A percentile compares a stretch with the other conserved stretches of the same genome.
phyloP scores from a whole-genome alignment of 1,140 invertebrate genomes.

The Nymphalis io region DNA sequence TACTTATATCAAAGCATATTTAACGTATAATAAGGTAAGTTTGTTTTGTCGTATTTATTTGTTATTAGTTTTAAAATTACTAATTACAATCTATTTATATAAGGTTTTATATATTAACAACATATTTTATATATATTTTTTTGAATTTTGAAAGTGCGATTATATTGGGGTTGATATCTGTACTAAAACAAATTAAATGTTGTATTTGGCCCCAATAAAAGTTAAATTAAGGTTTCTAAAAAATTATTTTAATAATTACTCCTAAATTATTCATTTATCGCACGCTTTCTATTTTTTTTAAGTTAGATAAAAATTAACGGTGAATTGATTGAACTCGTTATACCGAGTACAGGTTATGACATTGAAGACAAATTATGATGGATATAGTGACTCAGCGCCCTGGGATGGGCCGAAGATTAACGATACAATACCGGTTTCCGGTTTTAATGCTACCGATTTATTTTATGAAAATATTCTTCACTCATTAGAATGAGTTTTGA shows the following conservation, averaged over 20 bases:
- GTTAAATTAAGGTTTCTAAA: too few species aligned
- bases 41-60: too few species aligned
- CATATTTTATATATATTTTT: too few species aligned
- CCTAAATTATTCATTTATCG: background rate
- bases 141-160: too few species aligned
- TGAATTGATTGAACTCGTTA: constrained; percentile 18
- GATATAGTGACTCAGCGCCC: constrained; percentile 23
- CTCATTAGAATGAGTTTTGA: background rate
- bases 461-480: background rate
- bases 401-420: constrained; percentile 12
- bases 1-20: too few species aligned
- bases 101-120: too few species aligned
- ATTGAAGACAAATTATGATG: constrained; percentile 31
- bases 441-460: background rate
- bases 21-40: background rate
- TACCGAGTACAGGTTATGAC: constrained; percentile 1
- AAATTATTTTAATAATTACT: too few species aligned
- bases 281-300: background rate
- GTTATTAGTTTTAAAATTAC: too few species aligned
- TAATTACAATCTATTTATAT: too few species aligned
- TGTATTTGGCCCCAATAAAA: too few species aligned
- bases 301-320: constrained; percentile 6
- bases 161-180: too few species aligned
- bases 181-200: too few species aligned
- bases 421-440: constrained; percentile 10